A percentile compares a stretch with the other conserved stretches of the same genome.
Evolutionary conservation across 2,113 vertebrate genomes (phyloP).

Genomic region (Rynchops niger): DNA sequence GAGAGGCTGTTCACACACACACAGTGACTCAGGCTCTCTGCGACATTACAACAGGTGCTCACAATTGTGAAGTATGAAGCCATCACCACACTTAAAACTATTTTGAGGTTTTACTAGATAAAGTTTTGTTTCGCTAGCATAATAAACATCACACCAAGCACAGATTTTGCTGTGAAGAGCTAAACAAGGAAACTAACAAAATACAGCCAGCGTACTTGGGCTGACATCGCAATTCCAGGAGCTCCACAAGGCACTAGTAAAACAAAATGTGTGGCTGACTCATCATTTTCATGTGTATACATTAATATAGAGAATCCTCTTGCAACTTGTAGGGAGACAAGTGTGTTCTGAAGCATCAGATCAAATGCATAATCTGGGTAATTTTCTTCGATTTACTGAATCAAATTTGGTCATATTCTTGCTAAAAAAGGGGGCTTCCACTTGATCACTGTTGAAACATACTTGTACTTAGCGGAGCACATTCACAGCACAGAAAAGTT

Average conservation of each 20-base stretch:
- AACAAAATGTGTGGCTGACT: background rate
- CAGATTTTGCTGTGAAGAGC: background rate
- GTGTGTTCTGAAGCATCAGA: background rate
- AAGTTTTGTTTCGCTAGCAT: background rate
- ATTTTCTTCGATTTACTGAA: background rate
- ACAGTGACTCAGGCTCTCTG: background rate
- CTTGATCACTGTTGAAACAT: background rate
- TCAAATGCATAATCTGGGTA: background rate
- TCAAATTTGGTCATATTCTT: background rate
- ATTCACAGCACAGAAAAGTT: background rate
- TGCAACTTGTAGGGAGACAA: background rate
- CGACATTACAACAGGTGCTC: background rate
- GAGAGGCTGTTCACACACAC: background rate
- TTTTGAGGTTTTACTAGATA: background rate
- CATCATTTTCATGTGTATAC: background rate
- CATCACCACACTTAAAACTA: too few species aligned
- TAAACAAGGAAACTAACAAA: background rate
- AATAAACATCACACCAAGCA: background rate
- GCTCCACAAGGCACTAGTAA: background rate
- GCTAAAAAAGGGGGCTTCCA: background rate
- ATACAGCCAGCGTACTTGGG: background rate
- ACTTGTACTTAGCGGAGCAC: background rate
- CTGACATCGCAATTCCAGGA: background rate
- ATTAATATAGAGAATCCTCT: background rate
- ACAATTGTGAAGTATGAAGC: accelerated